phyloP scores from a whole-genome alignment of 2,113 vertebrate genomes.

The Epinephelus moara region DNA sequence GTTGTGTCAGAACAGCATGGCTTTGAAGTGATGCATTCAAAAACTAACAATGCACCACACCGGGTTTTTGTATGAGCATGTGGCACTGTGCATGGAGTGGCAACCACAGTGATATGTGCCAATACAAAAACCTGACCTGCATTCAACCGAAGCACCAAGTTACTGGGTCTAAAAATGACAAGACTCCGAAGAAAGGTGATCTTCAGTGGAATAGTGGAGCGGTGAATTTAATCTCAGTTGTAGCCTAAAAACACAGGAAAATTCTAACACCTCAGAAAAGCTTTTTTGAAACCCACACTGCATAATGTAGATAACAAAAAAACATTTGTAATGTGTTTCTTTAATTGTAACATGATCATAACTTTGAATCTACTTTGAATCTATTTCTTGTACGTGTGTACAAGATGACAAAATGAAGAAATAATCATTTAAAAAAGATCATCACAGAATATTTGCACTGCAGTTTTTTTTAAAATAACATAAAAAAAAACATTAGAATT shows the following conservation, averaged over 20 bases:
- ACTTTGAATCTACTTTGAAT: too few species aligned
- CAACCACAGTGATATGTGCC: slow-evolving; percentile 23
- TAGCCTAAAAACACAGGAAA: not conserved
- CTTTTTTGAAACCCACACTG: too few species aligned
- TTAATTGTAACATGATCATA: too few species aligned
- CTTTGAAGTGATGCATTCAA: too few species aligned
- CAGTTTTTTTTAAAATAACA: too few species aligned
- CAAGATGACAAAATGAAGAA: not conserved
- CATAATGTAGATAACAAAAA: too few species aligned
- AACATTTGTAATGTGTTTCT: too few species aligned
- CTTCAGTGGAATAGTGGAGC: not conserved
- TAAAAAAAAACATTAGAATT: too few species aligned
- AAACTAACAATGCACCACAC: not conserved
- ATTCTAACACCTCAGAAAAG: not conserved
- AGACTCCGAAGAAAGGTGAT: not conserved
- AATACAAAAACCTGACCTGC: slow-evolving; percentile 36
- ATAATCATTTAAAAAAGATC: not conserved
- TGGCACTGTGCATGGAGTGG: slow-evolving; percentile 7
- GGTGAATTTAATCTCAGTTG: not conserved
- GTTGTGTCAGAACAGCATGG: not conserved
- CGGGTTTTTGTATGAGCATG: slow-evolving; percentile 32
- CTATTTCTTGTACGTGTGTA: too few species aligned
- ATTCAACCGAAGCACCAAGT: too few species aligned
- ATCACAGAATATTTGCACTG: too few species aligned
- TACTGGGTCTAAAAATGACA: not conserved